Base-by-base conservation (phyloP, 2,888 invertebrate genomes). In the Pollenia griseotomentosa region DNA sequence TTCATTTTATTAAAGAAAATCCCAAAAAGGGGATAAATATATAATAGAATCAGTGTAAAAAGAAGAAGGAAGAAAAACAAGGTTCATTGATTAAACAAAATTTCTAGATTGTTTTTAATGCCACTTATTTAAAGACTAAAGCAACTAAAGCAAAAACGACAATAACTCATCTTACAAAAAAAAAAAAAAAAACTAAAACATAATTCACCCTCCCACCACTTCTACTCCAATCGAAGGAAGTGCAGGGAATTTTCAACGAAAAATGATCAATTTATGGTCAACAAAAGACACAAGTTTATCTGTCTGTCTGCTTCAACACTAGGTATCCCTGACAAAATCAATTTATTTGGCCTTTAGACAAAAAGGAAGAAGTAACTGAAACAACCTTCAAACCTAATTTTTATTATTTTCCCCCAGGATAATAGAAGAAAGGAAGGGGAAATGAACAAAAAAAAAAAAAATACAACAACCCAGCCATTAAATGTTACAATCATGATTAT, bases 71-170 rank as follows among this genome's bases (percentile, higher is more conserved):
- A 23, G 16, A 59, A 84, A 68, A 55, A 16, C 1, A 42, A 66
- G 44, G 51, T 57, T 46, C 57, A 75, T 78, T 82, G 40, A 78
- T 83, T 83, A 83, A 66, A 63, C 63, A 48, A 77, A 85, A 68
- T 74, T 82, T 78, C 73, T 53, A 82, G 55, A 68, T 74, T 82
- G 61, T 73, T 82, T 73, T 68, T 61, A 66, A 66, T 42, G 53
- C 59, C 46, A 73, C 59, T 77, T 61, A 61, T 51, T 73, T 70
- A 16, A 48, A 68, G 61, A 40, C 33, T 14, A 40, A 61, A 59
- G 10, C 14, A 51, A 46, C 33, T 14, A 16, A 61, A 59, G 14
- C 12, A 51, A 11, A 23, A 57, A 19, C 14, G 23, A 5, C 16
- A 53, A n/a, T 4, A 57, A 19, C 33, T 33, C 33, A 33, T 33